Base-by-base conservation (phyloP, 2,797 vertebrate species). In the Cynopterus sphinx region DNA sequence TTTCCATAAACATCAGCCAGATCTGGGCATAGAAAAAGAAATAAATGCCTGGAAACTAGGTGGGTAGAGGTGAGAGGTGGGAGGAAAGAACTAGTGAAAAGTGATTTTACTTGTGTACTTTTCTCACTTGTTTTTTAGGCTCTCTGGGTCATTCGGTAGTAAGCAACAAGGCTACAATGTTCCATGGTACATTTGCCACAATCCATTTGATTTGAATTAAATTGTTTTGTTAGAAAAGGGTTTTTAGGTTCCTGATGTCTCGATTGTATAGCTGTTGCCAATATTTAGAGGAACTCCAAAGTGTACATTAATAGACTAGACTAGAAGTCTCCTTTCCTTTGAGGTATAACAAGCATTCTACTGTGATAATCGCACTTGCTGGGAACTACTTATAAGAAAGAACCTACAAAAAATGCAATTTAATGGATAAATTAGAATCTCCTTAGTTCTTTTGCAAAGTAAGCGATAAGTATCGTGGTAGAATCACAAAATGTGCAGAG, bases 1-100 rank as follows among this genome's bases (percentile, higher is more conserved):
- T 95, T 98, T 97, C 91, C 95, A 95, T 88, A 78, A 90, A 8
- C 15, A 84, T 90, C 0, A 2, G 94, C 86, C 91, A 97, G 92
- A 93, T 93, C 90, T 89, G 36, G 6, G 53, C 65, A 96, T 86
- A 93, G 90, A 92, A 95, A 94, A 97, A 36, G 31, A 85, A 91
- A 93, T 93, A 93, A 88, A 95, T 78, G 81, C 63, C 41, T 83
- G 22, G 53, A 96, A 87, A 85, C 39, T 67, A 65, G 77, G n/a
- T 57, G 55, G 87, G n/a, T 81, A 65, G 68, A 55, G 55, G 81
- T 92, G 68, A 78, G 94, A 51, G 19, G 13, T 88, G 53, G 17
- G 67, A 82, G 24, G 41, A 46, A 36, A 92, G 33, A 87, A 57
- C 43, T 57, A 31, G 21, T 75, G 43, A 88, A 86, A 65, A 31